Evolutionary conservation across 2,797 vertebrate genomes (phyloP).

Genomic region (Rhinella marina): DNA sequence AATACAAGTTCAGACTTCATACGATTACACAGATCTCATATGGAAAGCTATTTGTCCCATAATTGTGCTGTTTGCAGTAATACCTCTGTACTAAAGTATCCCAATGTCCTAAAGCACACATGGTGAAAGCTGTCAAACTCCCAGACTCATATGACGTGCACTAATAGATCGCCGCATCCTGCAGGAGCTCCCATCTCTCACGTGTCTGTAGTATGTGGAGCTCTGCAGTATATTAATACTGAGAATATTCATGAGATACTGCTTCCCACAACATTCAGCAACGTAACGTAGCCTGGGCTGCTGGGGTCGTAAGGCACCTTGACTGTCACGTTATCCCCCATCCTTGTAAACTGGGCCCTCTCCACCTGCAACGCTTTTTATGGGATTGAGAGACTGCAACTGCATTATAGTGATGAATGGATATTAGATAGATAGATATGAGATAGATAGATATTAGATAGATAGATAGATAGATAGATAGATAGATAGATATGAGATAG

Average conservation of each 20-base stretch:
- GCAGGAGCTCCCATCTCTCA: conserved; percentile 18
- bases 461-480: background rate
- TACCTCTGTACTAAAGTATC: background rate
- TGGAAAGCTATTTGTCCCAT: background rate
- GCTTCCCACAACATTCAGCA: conserved; percentile 20
- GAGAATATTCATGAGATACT: conserved; percentile 41
- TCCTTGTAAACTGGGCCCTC: background rate
- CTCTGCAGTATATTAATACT: conserved; percentile 43
- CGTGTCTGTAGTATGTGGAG: conserved; percentile 28
- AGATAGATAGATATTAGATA: background rate
- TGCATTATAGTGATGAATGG: too few relatives aligned
- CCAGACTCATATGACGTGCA: background rate
- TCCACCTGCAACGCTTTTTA: background rate
- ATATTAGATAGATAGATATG: background rate
- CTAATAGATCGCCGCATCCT: background rate
- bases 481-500: background rate
- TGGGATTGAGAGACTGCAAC: background rate
- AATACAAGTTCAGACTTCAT: background rate
- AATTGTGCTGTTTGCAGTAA: background rate
- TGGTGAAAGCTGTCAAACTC: background rate
- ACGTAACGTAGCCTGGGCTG: background rate
- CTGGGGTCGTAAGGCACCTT: background rate
- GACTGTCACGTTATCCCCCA: too few relatives aligned
- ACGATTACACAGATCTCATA: background rate
- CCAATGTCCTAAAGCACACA: conserved; percentile 17